phyloP scores from a whole-genome alignment of 2,113 vertebrate genomes.

The Aramus guarauna region DNA sequence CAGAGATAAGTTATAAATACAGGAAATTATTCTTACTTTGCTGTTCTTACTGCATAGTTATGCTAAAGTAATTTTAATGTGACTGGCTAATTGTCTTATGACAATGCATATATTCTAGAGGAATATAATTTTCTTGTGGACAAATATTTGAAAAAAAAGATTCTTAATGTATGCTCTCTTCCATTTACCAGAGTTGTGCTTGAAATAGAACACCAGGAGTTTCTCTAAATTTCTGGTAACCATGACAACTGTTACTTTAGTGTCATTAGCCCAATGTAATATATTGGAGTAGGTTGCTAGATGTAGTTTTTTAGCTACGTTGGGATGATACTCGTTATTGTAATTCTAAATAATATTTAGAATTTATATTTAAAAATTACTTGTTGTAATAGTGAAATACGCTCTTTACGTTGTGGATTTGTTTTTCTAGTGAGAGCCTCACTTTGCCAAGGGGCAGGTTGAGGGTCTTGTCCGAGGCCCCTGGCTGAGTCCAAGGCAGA shows the following conservation, averaged over 20 bases:
- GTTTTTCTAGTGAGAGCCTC: neutral
- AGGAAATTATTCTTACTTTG: neutral
- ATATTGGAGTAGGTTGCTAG: conserved; percentile 30
- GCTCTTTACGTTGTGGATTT: neutral
- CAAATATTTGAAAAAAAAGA: neutral
- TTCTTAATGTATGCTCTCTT: neutral
- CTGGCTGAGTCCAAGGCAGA: neutral
- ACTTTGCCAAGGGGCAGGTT: neutral
- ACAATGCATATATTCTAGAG: neutral
- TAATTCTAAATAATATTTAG: neutral
- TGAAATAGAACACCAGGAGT: conserved; percentile 63
- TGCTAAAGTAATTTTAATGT: neutral
- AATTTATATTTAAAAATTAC: neutral
- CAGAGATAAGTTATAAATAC: neutral
- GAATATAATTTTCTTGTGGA: neutral
- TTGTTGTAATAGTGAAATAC: neutral
- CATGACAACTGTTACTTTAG: conserved; percentile 67
- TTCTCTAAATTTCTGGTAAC: conserved; percentile 71
- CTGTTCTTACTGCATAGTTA: neutral
- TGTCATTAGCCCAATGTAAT: conserved; percentile 63
- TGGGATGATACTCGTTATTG: neutral
- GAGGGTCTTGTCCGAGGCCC: neutral
- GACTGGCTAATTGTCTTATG: neutral
- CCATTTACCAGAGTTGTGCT: neutral
- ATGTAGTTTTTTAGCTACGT: conserved; percentile 36